phyloP scores from a whole-genome alignment of 2,797 vertebrate species.

The Danio albolineatus region DNA sequence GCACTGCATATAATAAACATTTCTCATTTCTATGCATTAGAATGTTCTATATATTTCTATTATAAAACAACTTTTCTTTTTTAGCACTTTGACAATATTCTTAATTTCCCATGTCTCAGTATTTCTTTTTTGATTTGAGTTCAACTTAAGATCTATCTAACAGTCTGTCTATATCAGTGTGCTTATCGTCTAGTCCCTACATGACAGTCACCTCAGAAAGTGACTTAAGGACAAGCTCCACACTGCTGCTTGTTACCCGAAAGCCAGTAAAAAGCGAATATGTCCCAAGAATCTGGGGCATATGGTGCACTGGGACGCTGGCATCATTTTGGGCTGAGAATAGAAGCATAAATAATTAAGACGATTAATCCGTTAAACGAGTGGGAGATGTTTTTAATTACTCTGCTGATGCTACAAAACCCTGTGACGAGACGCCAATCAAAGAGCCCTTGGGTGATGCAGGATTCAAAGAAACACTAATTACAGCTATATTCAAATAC shows the following conservation, averaged over 20 bases:
- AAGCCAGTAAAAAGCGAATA: slow-evolving; percentile 18
- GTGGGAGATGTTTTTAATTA: slow-evolving; percentile 54
- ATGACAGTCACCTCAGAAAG: background rate
- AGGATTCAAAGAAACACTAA: background rate
- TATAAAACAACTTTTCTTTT: too few relatives aligned
- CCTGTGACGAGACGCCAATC: slow-evolving; percentile 24
- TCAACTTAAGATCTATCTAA: too few relatives aligned
- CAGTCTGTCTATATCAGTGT: background rate
- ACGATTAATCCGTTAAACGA: slow-evolving; percentile 54
- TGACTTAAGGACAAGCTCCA: slow-evolving; percentile 21
- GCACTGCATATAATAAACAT: too few relatives aligned
- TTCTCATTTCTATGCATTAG: too few relatives aligned
- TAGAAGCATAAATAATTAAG: slow-evolving; percentile 57
- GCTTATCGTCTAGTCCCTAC: slow-evolving; percentile 2
- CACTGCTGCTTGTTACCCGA: background rate
- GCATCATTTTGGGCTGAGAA: slow-evolving; percentile 46
- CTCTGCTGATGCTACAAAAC: slow-evolving; percentile 41
- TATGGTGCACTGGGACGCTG: slow-evolving; percentile 35
- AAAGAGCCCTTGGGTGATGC: background rate
- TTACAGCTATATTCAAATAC: slow-evolving; percentile 5
- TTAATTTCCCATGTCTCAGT: too few relatives aligned
- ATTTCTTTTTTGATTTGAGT: too few relatives aligned
- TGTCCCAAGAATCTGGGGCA: slow-evolving; percentile 39
- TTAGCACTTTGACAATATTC: too few relatives aligned
- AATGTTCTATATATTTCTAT: too few relatives aligned